These are phyloP conservation scores for Pristionchus arcanus DNA, from an alignment of 2,888 invertebrate species.

Conservation along the genomic window DNA sequence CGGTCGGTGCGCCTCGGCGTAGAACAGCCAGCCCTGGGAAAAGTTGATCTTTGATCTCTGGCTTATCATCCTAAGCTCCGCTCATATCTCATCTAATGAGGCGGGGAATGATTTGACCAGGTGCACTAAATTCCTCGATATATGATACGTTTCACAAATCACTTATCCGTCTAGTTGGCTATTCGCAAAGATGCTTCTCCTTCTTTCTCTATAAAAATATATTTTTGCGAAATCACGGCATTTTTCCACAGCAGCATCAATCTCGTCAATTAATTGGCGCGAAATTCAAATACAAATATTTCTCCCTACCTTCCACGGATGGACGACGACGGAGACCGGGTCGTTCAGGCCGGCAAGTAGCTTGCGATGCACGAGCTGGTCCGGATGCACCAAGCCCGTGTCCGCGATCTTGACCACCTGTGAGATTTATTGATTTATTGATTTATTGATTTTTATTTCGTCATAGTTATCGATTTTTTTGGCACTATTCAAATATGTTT, in stretches of 20 bases:
- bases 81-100: too few species aligned
- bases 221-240: neutral
- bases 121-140: too few species aligned
- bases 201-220: neutral
- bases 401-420: conserved; percentile 61
- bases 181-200: neutral
- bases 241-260: neutral
- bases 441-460: neutral
- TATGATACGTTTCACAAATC: too few species aligned
- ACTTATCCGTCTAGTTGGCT: too few species aligned
- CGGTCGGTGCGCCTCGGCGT: conserved; percentile 92
- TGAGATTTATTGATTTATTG: neutral
- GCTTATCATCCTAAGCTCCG: neutral
- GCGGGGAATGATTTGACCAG: neutral
- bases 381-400: conserved; percentile 75
- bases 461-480: neutral
- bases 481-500: neutral
- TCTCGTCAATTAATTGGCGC: neutral
- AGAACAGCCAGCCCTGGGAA: conserved; percentile 87
- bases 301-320: conserved; percentile 88
- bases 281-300: neutral
- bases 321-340: conserved; percentile 95
- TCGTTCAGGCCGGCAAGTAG: conserved; percentile 81
- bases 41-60: conserved; percentile 34
- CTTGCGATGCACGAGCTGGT: conserved; percentile 76